Evolutionary conservation across 2,113 vertebrate species (phyloP).

Genomic region (Nibea albiflora): DNA sequence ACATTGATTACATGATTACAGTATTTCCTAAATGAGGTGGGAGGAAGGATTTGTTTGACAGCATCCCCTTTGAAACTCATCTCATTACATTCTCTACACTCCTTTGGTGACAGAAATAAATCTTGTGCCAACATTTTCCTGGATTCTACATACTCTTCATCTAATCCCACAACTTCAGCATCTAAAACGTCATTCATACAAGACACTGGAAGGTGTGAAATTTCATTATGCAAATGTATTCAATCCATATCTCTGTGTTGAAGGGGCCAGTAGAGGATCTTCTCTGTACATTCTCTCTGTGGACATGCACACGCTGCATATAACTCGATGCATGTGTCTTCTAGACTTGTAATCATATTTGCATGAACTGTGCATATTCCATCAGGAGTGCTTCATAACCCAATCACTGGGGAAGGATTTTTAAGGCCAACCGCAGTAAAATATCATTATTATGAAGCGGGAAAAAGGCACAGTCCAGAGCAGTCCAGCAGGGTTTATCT

Average conservation of each 20-base stretch:
- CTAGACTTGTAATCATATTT: conserved; percentile 55
- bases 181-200: conserved; percentile 27
- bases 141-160: neutral
- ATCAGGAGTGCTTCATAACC: conserved; percentile 6
- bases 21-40: conserved; percentile 18
- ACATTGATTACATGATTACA: conserved; percentile 34
- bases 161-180: conserved; percentile 12
- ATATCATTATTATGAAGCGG: conserved; percentile 4
- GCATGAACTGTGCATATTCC: conserved; percentile 54
- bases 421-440: conserved; percentile 38
- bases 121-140: neutral
- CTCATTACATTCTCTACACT: conserved; percentile 16
- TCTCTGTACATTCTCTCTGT: conserved; percentile 27
- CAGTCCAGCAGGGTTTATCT: conserved; percentile 6
- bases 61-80: conserved; percentile 1
- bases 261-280: conserved; percentile 30
- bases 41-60: conserved; percentile 4
- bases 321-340: conserved; percentile 36
- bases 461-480: neutral
- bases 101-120: neutral
- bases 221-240: conserved; percentile 65
- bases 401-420: conserved; percentile 20
- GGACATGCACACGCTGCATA: conserved; percentile 33
- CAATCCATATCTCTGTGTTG: conserved; percentile 43
- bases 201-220: conserved; percentile 30